Percentiles rank a stretch among this genome's conserved stretches.
These are phyloP conservation scores for Mus caroli DNA, from an alignment of 2,797 vertebrate genomes.

Conservation along the genomic window DNA sequence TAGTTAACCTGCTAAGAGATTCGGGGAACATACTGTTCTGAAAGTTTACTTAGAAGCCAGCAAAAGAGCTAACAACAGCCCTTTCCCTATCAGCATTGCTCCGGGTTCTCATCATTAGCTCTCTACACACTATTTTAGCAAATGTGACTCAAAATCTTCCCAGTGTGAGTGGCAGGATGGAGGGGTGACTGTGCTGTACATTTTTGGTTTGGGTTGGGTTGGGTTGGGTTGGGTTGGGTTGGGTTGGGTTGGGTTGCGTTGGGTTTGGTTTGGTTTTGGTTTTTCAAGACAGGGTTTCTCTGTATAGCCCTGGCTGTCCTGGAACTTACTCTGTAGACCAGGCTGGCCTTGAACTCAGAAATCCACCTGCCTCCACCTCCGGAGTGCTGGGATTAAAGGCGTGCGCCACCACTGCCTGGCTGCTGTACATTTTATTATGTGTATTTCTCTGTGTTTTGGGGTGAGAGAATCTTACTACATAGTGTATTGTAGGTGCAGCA, in stretches of 20 bases:
- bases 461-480: not conserved
- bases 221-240: too few species aligned
- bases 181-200: too few species aligned
- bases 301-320: too few species aligned
- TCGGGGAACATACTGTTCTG: not conserved
- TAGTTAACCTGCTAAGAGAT: slow-evolving; percentile 17
- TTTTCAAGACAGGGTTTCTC: too few species aligned
- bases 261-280: too few species aligned
- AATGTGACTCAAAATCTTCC: not conserved
- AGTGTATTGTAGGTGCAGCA: not conserved
- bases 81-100: not conserved
- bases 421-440: not conserved
- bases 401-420: too few species aligned
- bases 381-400: too few species aligned
- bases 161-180: not conserved
- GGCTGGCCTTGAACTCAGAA: too few species aligned
- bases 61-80: not conserved
- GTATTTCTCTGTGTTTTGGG: not conserved
- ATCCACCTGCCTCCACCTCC: too few species aligned
- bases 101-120: not conserved
- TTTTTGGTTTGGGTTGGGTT: not conserved
- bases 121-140: not conserved
- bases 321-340: too few species aligned
- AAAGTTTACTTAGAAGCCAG: not conserved
- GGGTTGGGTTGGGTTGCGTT: too few species aligned